phyloP scores from a whole-genome alignment of 2,113 vertebrate species.

The Nipponia nippon region DNA sequence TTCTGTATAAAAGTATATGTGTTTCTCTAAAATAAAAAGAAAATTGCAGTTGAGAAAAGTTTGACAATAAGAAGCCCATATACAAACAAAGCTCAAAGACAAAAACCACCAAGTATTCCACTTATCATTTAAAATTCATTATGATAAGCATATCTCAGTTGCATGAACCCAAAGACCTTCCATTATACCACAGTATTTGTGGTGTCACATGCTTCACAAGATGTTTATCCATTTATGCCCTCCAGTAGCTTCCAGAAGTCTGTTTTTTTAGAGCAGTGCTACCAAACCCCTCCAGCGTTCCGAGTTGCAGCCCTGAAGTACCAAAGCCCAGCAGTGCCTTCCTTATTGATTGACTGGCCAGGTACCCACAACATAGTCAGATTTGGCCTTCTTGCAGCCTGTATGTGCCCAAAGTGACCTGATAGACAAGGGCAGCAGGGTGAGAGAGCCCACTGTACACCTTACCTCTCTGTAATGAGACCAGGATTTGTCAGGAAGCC shows the following conservation, averaged over 20 bases:
- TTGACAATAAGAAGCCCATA: not conserved
- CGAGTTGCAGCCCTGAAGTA: not conserved
- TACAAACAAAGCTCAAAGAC: not conserved
- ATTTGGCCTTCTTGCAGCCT: not conserved
- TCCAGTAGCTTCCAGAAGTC: not conserved
- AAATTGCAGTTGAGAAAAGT: not conserved
- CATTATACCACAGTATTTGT: not conserved
- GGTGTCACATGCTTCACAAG: not conserved
- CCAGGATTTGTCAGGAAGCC: not conserved
- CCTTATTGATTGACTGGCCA: not conserved
- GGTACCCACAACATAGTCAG: not conserved
- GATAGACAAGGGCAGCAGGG: not conserved
- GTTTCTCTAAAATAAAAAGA: not conserved
- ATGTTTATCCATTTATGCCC: not conserved
- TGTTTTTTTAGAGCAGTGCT: not conserved
- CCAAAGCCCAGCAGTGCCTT: not conserved
- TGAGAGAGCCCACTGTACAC: not conserved
- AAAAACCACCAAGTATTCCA: not conserved
- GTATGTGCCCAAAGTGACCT: not conserved
- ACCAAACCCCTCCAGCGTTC: not conserved
- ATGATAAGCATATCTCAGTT: not conserved
- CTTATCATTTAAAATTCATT: not conserved
- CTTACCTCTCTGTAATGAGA: not conserved
- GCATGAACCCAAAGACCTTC: not conserved
- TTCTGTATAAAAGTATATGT: not conserved